Evolutionary conservation across 2,888 invertebrate genomes (phyloP), one percentile per base, ranked within the genome.

Genomic region (Limenitis camilla): DNA sequence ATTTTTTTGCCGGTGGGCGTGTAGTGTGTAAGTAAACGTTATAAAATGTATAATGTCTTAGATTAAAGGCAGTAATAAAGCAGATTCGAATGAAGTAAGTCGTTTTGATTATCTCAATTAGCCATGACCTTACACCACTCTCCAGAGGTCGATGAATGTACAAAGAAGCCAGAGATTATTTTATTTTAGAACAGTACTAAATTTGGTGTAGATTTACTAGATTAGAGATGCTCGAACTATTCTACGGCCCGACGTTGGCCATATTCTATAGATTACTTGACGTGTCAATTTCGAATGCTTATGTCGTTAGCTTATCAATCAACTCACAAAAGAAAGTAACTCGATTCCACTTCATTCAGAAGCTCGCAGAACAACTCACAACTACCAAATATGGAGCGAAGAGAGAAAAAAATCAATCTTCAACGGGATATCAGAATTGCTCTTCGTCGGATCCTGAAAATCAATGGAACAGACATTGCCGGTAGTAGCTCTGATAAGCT

Each of bases 231-330:
- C 40, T 40, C 53, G 8, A 50, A 31, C 30, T 55, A 55, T 36
- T 53, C 52, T 29, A 52, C 52, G 30, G 40, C 36, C 38, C 49
- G 55, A 28, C 49, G 52, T 28, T 57, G 49, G 52, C 36, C n/a
- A 29, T 54, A n/a, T 57, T 54, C 31, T 57, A 49, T 28, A 49
- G 52, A 33, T 31, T 55, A 27, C 49, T 57, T 36, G 54, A 58
- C 44, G 27, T 52, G 8, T 46, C 46, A 40, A 43, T 33, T 32
- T 31, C 52, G 10, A 55, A 55, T 43, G 48, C 53, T 11, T 57
- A 49, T 45, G 40, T 52, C 31, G 40, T 55, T 35, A 52, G 48
- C 39, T 32, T 11, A 29, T 6, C 19, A 32, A 40, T 33, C 35
- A 33, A 51, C 40, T 35, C 35, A 33, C 44, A 51, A 40, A 45